A percentile compares a stretch with the other conserved stretches of the same genome.
phyloP scores from a whole-genome alignment of 2,797 vertebrate genomes.

The Poecilia picta region DNA sequence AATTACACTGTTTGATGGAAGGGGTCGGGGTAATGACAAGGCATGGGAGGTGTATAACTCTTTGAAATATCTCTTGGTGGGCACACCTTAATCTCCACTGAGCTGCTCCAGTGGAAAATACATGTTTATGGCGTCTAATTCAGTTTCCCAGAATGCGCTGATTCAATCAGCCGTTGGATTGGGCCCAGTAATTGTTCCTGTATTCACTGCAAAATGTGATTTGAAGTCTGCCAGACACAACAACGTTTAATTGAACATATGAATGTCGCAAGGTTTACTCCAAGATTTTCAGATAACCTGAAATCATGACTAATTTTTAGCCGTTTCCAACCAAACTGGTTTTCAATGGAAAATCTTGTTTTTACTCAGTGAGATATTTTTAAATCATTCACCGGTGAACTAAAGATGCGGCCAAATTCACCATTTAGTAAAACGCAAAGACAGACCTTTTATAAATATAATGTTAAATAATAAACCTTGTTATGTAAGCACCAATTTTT shows the following conservation, averaged over 20 bases:
- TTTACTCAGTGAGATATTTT: neutral
- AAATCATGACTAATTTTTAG: neutral
- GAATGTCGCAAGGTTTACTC: conserved; percentile 1
- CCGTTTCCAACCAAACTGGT: neutral
- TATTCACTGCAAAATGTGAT: conserved; percentile 9
- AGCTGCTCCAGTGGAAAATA: conserved; percentile 47
- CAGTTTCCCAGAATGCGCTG: conserved; percentile 49
- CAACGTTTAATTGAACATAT: conserved; percentile 15
- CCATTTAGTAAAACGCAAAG: neutral
- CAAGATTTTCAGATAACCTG: neutral
- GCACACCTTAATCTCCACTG: conserved; percentile 41
- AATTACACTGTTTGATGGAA: conserved; percentile 67
- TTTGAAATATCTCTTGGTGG: conserved; percentile 45
- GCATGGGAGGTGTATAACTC: conserved; percentile 25
- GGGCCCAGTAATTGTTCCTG: neutral
- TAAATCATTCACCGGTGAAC: neutral
- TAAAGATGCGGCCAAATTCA: neutral
- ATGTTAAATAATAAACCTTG: neutral
- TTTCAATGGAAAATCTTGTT: neutral
- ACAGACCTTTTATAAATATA: neutral
- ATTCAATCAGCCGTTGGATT: conserved; percentile 39
- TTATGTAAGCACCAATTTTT: neutral
- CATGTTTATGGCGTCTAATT: conserved; percentile 49
- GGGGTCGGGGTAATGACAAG: conserved; percentile 66
- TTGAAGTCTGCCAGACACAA: conserved; percentile 26